Evolutionary conservation across 2,797 vertebrate species (phyloP).

Genomic region (Sarcophilus harrisii): DNA sequence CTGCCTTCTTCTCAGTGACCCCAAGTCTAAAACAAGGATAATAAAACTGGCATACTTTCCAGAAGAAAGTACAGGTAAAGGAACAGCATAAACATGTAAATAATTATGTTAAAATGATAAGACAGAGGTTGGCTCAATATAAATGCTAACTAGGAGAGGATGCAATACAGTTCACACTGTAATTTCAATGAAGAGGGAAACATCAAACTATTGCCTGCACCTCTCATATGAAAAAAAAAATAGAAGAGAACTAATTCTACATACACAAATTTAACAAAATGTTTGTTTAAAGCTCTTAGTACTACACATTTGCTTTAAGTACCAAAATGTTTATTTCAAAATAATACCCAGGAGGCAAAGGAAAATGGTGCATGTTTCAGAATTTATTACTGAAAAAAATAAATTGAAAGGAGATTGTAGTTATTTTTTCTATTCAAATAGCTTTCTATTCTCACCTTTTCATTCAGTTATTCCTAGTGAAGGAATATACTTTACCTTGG

Average conservation of each 20-base stretch:
- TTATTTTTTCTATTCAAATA: background rate
- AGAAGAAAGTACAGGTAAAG: conserved; percentile 24
- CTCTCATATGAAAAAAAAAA: conserved; percentile 41
- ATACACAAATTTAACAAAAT: conserved; percentile 34
- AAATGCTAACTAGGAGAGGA: conserved; percentile 67
- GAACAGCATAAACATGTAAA: conserved; percentile 59
- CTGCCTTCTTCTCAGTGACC: conserved; percentile 41
- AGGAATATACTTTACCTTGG: background rate
- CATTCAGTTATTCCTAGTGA: conserved; percentile 7
- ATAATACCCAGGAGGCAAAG: background rate
- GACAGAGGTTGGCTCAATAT: conserved; percentile 45
- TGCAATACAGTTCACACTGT: conserved; percentile 43
- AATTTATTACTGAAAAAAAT: conserved; percentile 31
- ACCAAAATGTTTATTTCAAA: conserved; percentile 34
- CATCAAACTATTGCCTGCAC: conserved; percentile 12
- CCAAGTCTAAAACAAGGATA: conserved; percentile 60
- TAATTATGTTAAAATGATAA: conserved; percentile 56
- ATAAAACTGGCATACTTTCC: conserved; percentile 55
- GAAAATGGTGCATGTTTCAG: background rate
- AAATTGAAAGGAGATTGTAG: background rate
- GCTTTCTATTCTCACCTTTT: background rate
- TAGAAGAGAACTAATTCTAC: conserved; percentile 30
- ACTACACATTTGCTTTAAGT: conserved; percentile 19
- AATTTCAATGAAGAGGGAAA: conserved; percentile 55
- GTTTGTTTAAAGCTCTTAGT: conserved; percentile 14